A percentile compares a stretch with the other conserved stretches of the same genome.
Conservation (phyloP, 2,113 vertebrate genomes). For the Alligator sinensis region DNA sequence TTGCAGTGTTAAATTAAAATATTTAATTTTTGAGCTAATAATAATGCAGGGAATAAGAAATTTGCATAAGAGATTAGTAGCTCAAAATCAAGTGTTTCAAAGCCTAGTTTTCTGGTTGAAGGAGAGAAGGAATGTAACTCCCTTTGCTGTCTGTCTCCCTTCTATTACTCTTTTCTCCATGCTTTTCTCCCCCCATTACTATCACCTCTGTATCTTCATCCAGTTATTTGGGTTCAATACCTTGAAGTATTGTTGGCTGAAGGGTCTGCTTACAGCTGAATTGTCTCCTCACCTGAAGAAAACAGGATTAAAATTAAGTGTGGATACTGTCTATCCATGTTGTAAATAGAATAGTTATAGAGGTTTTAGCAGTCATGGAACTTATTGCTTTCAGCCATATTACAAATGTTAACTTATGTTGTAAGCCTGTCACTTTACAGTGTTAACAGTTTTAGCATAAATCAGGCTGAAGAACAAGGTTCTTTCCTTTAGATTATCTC, state of each 20-base stretch:
- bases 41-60: background rate
- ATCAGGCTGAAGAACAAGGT: background rate
- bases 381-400: background rate
- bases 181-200: background rate
- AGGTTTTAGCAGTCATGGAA: background rate
- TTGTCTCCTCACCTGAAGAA: background rate
- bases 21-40: background rate
- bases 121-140: background rate
- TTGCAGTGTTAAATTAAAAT: background rate
- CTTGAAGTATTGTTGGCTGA: too few species aligned
- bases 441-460: background rate
- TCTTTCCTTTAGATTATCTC: background rate
- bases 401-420: background rate
- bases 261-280: accelerated
- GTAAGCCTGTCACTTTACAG: background rate
- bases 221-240: too few species aligned
- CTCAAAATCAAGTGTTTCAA: background rate
- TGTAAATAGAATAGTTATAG: background rate
- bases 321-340: background rate
- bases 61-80: background rate
- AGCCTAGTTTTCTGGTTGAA: background rate
- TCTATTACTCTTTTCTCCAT: background rate
- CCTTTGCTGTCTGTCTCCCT: background rate
- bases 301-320: background rate
- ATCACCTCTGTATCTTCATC: background rate